phyloP scores from a whole-genome alignment of 2,113 vertebrate species.

The Sapajus apella region DNA sequence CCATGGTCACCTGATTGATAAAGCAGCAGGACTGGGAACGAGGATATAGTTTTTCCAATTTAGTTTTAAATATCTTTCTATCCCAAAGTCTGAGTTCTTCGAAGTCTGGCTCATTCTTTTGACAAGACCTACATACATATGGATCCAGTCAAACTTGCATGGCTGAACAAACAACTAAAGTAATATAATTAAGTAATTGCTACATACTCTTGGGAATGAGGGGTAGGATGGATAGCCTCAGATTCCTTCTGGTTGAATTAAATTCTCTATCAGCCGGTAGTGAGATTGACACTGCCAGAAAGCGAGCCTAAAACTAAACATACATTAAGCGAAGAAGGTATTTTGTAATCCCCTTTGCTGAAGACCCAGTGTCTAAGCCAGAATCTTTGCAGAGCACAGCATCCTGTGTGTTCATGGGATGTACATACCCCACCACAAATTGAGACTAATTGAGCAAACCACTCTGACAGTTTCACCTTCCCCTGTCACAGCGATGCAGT shows the following conservation, averaged over 20 bases:
- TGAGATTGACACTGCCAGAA: neutral
- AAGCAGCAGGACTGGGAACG: neutral
- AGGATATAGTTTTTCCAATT: neutral
- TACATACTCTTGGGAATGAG: neutral
- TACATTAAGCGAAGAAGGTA: neutral
- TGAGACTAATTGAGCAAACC: slow-evolving; percentile 41
- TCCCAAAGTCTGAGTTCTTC: slow-evolving; percentile 48
- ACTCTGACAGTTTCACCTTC: slow-evolving; percentile 31
- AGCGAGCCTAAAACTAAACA: neutral
- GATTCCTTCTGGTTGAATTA: neutral
- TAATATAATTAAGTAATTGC: slow-evolving; percentile 48
- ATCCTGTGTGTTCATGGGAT: neutral
- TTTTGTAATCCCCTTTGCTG: neutral
- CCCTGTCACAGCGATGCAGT: slow-evolving; percentile 24
- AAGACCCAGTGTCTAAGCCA: neutral
- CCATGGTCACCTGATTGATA: neutral
- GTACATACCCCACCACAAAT: neutral
- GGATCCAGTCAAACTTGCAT: slow-evolving; percentile 10
- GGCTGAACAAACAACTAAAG: slow-evolving; percentile 6
- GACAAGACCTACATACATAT: neutral
- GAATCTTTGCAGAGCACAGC: neutral
- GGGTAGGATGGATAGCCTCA: neutral
- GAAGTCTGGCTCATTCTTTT: slow-evolving; percentile 48
- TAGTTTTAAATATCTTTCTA: slow-evolving; percentile 34
- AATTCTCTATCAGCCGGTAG: neutral